These are phyloP conservation scores for Endotricha flammealis DNA, from an alignment of 2,888 invertebrate genomes.

Conservation along the genomic window DNA sequence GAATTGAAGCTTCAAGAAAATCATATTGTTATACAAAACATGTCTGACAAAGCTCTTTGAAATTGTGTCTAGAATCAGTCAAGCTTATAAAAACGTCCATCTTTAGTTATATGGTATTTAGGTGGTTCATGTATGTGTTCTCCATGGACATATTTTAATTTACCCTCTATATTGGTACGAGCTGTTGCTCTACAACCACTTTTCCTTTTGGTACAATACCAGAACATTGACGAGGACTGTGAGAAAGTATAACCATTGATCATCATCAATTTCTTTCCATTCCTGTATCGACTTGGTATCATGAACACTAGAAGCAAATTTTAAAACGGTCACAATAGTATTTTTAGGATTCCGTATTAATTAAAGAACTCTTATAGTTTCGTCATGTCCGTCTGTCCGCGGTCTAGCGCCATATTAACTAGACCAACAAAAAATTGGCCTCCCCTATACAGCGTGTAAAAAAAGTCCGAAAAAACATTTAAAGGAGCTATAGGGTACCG, in stretches of 20 bases:
- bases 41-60: too few species aligned
- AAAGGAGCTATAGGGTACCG: too few species aligned
- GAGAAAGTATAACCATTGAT: constrained; percentile 47
- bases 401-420: too few species aligned
- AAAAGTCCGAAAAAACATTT: too few species aligned
- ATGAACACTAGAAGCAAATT: constrained; percentile 27
- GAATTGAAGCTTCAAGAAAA: too few species aligned
- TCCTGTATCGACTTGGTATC: constrained; percentile 34
- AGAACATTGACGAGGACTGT: constrained; percentile 35
- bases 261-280: constrained; percentile 36
- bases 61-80: too few species aligned
- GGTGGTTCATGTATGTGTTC: constrained; percentile 40
- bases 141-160: constrained; percentile 25
- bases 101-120: constrained; percentile 26
- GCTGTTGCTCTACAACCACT: constrained; percentile 36
- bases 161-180: constrained; percentile 27
- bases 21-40: too few species aligned
- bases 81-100: constrained; percentile 23
- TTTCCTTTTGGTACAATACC: constrained; percentile 48
- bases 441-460: too few species aligned
- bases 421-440: too few species aligned
- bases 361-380: too few species aligned
- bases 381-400: too few species aligned
- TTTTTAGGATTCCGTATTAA: too few species aligned
- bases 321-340: neutral